Evolutionary conservation across 2,113 vertebrate genomes (phyloP).

Genomic region (Silurus glanis): DNA sequence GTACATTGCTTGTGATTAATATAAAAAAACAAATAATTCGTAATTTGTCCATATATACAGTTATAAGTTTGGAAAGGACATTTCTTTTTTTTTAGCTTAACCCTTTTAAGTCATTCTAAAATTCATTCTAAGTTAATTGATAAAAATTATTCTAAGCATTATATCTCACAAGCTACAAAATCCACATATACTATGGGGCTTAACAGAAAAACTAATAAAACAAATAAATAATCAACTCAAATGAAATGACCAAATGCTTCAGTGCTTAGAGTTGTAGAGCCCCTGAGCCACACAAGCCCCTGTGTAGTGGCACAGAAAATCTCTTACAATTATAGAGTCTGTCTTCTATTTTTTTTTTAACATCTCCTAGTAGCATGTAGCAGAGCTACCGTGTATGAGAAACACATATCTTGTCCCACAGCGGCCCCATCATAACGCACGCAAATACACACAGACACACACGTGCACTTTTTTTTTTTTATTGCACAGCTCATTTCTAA

Average conservation of each 20-base stretch:
- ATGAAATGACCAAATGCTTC: conserved; percentile 59
- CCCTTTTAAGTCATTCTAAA: conserved; percentile 65
- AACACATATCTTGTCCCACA: conserved; percentile 36
- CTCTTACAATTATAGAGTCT: conserved; percentile 69
- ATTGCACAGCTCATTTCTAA: conserved; percentile 49
- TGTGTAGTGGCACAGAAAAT: conserved; percentile 66
- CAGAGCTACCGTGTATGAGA: conserved; percentile 26
- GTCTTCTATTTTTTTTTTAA: conserved; percentile 12
- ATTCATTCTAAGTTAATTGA: conserved; percentile 62
- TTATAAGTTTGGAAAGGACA: conserved; percentile 66
- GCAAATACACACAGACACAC: conserved; percentile 22
- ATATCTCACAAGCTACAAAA: conserved; percentile 79
- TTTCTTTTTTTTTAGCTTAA: conserved; percentile 38
- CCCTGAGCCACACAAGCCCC: conserved; percentile 58
- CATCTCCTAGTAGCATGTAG: conserved; percentile 38
- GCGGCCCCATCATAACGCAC: conserved; percentile 43
- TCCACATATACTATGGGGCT: conserved; percentile 68
- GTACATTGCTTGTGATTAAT: conserved; percentile 78
- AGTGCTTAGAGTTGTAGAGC: conserved; percentile 45
- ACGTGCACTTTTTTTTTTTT: conserved; percentile 6
- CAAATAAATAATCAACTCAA: conserved; percentile 46
- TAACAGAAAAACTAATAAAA: conserved; percentile 55
- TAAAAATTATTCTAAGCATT: conserved; percentile 61
- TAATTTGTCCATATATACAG: conserved; percentile 74
- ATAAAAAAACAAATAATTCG: conserved; percentile 72